Evolutionary conservation across 2,888 invertebrate genomes (phyloP).

Genomic region (Panzeria rudis): DNA sequence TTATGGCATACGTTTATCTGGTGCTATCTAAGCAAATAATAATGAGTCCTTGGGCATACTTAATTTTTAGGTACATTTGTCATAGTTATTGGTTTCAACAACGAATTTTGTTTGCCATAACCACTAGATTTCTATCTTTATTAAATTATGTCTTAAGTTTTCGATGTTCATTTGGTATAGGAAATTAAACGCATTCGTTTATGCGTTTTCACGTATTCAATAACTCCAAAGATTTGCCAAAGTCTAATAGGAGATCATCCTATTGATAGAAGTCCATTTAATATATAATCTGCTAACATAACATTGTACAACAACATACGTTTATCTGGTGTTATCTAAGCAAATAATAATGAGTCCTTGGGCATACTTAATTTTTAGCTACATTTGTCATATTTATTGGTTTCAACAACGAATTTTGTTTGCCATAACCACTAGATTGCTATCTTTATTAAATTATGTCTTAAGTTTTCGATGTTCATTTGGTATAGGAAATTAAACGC

Average conservation of each 20-base stretch:
- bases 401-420: background rate
- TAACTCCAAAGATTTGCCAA: too few species aligned
- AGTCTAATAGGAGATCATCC: too few species aligned
- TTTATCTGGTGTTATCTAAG: conserved; percentile 29
- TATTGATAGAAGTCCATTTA: too few species aligned
- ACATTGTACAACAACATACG: too few species aligned
- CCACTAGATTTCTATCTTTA: conserved; percentile 23
- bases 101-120: background rate
- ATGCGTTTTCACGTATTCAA: background rate
- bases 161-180: conserved; percentile 14
- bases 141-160: background rate
- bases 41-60: conserved; percentile 7
- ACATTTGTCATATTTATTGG: conserved; percentile 16
- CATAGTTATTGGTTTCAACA: background rate
- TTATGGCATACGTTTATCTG: conserved; percentile 75
- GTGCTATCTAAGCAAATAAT: conserved; percentile 40
- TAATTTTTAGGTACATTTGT: background rate
- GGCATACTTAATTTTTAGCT: background rate
- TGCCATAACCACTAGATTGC: background rate
- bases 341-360: conserved; percentile 34
- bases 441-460: conserved; percentile 13
- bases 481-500: conserved; percentile 17
- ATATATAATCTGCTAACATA: too few species aligned
- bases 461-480: conserved; percentile 16
- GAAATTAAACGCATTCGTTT: conserved; percentile 12